Evolutionary conservation across 2,888 invertebrate species (phyloP), one percentile per base, ranked within the genome.

Genomic region (Orthosia incerta): DNA sequence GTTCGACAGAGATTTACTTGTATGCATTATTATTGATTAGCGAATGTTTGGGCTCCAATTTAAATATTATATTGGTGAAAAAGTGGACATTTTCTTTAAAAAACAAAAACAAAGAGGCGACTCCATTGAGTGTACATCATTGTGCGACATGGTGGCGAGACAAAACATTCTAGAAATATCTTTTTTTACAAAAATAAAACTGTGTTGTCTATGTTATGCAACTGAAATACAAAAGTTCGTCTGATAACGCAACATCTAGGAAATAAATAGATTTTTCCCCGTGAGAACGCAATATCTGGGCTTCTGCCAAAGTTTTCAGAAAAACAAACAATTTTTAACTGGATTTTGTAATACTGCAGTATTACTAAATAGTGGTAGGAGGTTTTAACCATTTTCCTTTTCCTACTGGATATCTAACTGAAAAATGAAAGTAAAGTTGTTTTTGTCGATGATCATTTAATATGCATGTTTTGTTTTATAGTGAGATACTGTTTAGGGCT

Each of bases 291-390:
- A 87, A 82, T 74, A 71, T 56, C 79, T 91, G 91, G 90, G 72
- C 67, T 59, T 69, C 39, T 83, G 91, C 92, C 92, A 92, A 87
- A 85, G 67, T 61, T 64, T 71, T 78, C 45, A 73, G 73, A 76
- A 80, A 80, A 84, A 83, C 67, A 79, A 79, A 53, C 26, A 39
- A 56, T 56, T 76, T 73, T 48, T 26, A 26, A 31, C 18, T 31
- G 4, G 13, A 45, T 82, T 72, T 82, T 57, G 59, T 77, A 71
- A 82, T 64, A 12, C 4, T 63, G 3, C 18, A 71, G 39, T 57
- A 46, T 72, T 65, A 55, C 26, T 23, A 63, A 77, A 56, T 48
- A 9, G 26, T 45, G 15, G 5, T 31, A 31, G 16, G 26, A 18
- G 11, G 26, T 18, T 59, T 39, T n/a, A 31, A 31, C 7, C 2